Conservation (phyloP, 2,113 vertebrate genomes). For the Larimichthys polyactis region DNA sequence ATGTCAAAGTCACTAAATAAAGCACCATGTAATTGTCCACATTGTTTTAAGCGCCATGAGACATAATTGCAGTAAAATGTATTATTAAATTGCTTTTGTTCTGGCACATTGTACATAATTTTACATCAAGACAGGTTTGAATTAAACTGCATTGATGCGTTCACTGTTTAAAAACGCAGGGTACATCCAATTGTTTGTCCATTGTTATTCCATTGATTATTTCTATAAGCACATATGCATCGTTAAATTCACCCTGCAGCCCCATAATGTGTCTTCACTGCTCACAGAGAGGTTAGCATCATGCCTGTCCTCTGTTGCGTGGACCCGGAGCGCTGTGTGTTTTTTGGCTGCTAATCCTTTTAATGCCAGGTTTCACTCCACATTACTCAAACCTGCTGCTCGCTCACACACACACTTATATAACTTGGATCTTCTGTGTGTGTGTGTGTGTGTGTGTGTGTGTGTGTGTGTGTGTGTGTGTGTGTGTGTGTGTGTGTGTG, state of each 20-base stretch:
- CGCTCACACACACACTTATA: conserved; percentile 59
- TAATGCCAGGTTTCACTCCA: conserved; percentile 75
- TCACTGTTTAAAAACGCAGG: not conserved
- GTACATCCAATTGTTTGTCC: not conserved
- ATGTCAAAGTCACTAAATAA: not conserved
- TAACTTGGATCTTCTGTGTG: conserved; percentile 37
- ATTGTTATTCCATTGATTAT: no score
- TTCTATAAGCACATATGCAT: not conserved
- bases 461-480: conserved; percentile 7
- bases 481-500: not conserved
- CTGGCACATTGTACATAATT: not conserved
- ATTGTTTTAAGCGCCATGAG: not conserved
- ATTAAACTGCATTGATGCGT: not conserved
- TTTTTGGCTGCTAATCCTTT: conserved; percentile 73
- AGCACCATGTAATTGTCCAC: not conserved
- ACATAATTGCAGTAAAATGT: not conserved
- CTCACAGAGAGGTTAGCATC: conserved; percentile 42
- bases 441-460: not conserved
- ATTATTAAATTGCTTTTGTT: not conserved
- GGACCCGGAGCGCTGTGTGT: conserved; percentile 55
- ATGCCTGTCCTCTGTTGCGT: conserved; percentile 49
- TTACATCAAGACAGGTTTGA: not conserved
- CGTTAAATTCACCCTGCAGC: not conserved
- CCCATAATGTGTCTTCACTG: not conserved
- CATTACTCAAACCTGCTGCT: conserved; percentile 75